Evolutionary conservation across 2,113 vertebrate species (phyloP), one percentile per base, ranked within the genome.

Genomic region (Dicerorhinus sumatrensis): DNA sequence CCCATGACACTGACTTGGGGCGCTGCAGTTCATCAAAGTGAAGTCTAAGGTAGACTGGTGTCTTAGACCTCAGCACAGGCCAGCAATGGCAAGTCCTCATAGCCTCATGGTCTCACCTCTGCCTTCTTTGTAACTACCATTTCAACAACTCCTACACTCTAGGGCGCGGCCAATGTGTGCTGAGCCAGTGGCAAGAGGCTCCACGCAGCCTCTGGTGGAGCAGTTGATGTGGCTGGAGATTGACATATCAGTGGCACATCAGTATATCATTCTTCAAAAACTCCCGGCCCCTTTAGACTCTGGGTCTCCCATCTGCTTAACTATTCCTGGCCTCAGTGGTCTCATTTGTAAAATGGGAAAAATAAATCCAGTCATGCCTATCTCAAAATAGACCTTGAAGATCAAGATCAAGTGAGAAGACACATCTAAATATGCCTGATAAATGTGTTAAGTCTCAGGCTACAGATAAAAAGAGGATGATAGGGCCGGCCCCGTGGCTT

Each of bases 331-430:
- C 56, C 33, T 95, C 63, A 77, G 42, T 69, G 48, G 29, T 85
- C 75, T 96, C 46, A 58, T 33, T 21, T 83, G 27, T 86, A 93
- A 82, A 75, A 93, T 70, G 60, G 76, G 39, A 82, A 85, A 39
- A 69, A 75, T 58, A 81, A 94, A 86, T 36, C 6, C 33, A 72
- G 14, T 31, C 39, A 23, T n/a, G 48, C 51, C 5, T 75, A 25
- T 54, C 29, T 82, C 80, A 62, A 80, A 92, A 60, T 72, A 31
- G 42, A 51, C n/a, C 62, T 69, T 27, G 54, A 92, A 92, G 31
- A 48, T 72, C 54, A 80, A 92, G 42, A 75, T 54, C 63, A 92
- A 92, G 8, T 63, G 56, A 84, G 33, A 85, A 90, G 39, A 51
- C 48, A 80, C 25, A 36, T 73, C 48, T 73, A 58, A 72, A 58